Conservation (phyloP, 2,797 vertebrate genomes). For the Lindbergichthys nudifrons region DNA sequence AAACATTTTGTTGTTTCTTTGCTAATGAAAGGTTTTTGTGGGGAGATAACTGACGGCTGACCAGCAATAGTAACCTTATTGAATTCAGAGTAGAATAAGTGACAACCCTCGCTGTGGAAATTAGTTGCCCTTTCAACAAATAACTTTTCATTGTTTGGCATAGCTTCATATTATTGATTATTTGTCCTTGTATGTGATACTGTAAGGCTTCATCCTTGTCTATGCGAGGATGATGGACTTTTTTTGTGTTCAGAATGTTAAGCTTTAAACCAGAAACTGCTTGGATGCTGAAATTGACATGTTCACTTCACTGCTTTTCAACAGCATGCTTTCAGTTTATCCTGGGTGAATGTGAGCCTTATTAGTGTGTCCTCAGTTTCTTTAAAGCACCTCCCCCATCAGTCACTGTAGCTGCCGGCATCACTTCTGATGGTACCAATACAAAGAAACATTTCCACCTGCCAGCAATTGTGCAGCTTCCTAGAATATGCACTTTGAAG, state of each 20-base stretch:
- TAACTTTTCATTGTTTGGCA: slow-evolving; percentile 3
- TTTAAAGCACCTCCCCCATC: slow-evolving; percentile 43
- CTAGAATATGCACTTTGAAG: slow-evolving; percentile 57
- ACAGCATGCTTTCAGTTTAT: background rate
- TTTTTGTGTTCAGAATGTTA: background rate
- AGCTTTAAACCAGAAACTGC: slow-evolving; percentile 12
- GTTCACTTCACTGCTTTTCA: slow-evolving; percentile 15
- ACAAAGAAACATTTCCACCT: slow-evolving; percentile 40
- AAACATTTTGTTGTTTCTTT: background rate
- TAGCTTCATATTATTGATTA: slow-evolving; percentile 11
- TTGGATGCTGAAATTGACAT: background rate
- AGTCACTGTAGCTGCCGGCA: slow-evolving; percentile 47
- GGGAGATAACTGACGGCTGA: background rate
- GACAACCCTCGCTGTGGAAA: slow-evolving; percentile 6
- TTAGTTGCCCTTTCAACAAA: slow-evolving; percentile 1
- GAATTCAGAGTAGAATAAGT: slow-evolving; percentile 7
- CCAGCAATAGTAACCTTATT: background rate
- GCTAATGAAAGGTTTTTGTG: background rate
- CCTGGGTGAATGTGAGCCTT: slow-evolving; percentile 24
- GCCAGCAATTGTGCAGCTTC: slow-evolving; percentile 47
- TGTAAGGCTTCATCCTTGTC: background rate
- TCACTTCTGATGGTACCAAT: slow-evolving; percentile 58
- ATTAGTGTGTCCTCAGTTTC: slow-evolving; percentile 44
- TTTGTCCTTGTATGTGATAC: background rate
- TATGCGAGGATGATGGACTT: background rate